phyloP scores from a whole-genome alignment of 2,797 vertebrate genomes.

The Phataginus tetradactyla region DNA sequence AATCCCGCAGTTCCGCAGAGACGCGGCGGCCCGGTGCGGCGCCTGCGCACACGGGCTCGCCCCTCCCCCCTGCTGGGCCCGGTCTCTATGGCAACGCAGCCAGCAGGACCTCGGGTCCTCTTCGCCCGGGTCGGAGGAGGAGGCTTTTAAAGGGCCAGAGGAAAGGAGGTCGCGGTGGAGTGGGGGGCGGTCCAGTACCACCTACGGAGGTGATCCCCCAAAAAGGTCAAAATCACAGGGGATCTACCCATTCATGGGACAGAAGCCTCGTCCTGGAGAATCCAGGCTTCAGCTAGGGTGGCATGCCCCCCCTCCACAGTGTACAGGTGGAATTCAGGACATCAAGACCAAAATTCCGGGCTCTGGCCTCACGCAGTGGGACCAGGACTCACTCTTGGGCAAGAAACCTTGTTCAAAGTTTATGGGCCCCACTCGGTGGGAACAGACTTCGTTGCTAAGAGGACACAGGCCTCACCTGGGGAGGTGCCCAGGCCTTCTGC shows the following conservation, averaged over 20 bases:
- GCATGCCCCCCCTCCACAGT: neutral
- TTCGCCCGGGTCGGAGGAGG: too few species aligned
- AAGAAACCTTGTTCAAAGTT: neutral
- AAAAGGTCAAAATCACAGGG: neutral
- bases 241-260: too few species aligned
- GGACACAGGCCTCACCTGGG: neutral
- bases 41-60: constrained; percentile 9
- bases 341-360: neutral
- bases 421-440: neutral
- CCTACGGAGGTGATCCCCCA: neutral
- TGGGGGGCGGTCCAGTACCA: too few species aligned
- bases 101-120: neutral
- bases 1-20: neutral
- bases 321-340: neutral
- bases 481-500: neutral
- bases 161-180: neutral
- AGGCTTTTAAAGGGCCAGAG: neutral
- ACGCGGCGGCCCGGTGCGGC: neutral
- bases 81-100: constrained; percentile 52
- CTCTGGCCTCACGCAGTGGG: too few species aligned
- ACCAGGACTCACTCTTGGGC: neutral
- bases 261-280: neutral
- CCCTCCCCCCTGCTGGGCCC: neutral
- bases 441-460: neutral
- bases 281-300: neutral